Evolutionary conservation across 1,140 invertebrate genomes (phyloP), one percentile per base, ranked within the genome.

Genomic region (Drosophila aff.): DNA sequence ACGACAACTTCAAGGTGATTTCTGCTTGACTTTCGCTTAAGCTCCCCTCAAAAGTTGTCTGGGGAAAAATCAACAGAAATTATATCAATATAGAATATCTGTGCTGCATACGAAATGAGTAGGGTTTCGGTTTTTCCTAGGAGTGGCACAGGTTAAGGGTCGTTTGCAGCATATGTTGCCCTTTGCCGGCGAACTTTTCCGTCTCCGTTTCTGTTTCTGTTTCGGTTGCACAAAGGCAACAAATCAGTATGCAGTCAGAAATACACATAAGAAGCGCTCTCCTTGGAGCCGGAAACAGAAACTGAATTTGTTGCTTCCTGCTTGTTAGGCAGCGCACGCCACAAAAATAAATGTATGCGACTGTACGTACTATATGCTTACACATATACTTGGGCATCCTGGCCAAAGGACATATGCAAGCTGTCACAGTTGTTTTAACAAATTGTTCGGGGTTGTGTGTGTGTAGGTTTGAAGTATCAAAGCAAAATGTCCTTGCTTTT

Each of bases 401-500:
- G 28, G 69, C 76, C 28, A 82, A 80, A 91, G 68, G 81, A 91
- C 83, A 91, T 91, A 87, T 91, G 89, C 89, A 84, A 91, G 89
- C 87, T 91, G 89, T 91, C 89, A 91, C 83, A 87, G 89, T 91
- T 91, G 89, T 87, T 91, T 91, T 91, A 91, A 91, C 89, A 91
- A 91, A 91, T 91, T 91, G 87, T 91, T 90, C 65, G 66, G 49
- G 81, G 31, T 31, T 49, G 40, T 55, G 41, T 41, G 41, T 41
- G 41, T 41, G 40, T 55, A 71, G 33, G 49, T 68, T 50, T 41
- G 18, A 44, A 76, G 67, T 69, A 77, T 78, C 58, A 52, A 78
- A 78, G 43, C 33, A 60, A 52, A 55, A 53, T 55, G 26, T 28
- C 55, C 58, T 40, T 62, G 49, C 47, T 69, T 57, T 23, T 69